Evolutionary conservation across 2,888 invertebrate species (phyloP).

Genomic region (Ormia ochracea): DNA sequence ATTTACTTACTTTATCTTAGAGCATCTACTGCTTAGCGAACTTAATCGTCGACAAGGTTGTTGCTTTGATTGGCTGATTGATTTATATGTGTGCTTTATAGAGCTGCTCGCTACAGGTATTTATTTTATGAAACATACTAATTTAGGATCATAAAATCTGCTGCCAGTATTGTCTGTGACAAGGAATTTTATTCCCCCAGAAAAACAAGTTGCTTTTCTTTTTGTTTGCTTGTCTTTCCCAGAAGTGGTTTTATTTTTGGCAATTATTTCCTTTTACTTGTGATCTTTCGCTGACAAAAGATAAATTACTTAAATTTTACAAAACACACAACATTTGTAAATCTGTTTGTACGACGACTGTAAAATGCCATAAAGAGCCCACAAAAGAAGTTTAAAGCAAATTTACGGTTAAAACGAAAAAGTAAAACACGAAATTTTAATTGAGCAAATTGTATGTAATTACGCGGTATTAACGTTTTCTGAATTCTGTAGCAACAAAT

Average conservation of each 20-base stretch:
- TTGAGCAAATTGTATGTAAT: slow-evolving; percentile 65
- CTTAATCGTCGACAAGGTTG: background rate
- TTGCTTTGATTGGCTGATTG: slow-evolving; percentile 24
- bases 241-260: slow-evolving; percentile 13
- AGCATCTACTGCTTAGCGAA: slow-evolving; percentile 9
- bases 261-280: slow-evolving; percentile 41
- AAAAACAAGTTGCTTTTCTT: slow-evolving; percentile 4
- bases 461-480: slow-evolving; percentile 53
- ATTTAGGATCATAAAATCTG: slow-evolving; percentile 48
- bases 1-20: slow-evolving; percentile 34
- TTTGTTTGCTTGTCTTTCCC: background rate
- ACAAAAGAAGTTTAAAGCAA: slow-evolving; percentile 8
- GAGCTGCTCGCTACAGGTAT: background rate
- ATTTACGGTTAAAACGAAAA: slow-evolving; percentile 18
- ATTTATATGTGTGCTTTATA: slow-evolving; percentile 26
- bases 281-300: slow-evolving; percentile 5
- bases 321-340: slow-evolving; percentile 25
- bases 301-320: slow-evolving; percentile 32
- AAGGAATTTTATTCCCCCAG: slow-evolving; percentile 39
- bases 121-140: slow-evolving; percentile 25
- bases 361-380: background rate
- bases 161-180: too few species aligned
- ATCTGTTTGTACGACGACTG: background rate
- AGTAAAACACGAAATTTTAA: slow-evolving; percentile 61
- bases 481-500: slow-evolving; percentile 18